A percentile compares a stretch with the other conserved stretches of the same genome.
Evolutionary conservation across 2,113 vertebrate species (phyloP).

Genomic region (Trochalopteron elliotii): DNA sequence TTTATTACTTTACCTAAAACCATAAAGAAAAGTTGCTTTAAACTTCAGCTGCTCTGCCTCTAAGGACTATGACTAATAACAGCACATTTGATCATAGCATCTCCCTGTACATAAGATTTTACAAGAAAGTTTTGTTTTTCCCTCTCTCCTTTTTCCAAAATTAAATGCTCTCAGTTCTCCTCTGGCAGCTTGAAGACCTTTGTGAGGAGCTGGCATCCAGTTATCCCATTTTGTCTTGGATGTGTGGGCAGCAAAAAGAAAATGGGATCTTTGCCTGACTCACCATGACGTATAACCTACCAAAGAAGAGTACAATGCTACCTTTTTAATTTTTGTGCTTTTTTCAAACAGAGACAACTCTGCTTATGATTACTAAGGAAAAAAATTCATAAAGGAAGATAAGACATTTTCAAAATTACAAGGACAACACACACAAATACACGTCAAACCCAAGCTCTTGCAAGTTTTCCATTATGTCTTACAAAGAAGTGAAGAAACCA

Average conservation of each 20-base stretch:
- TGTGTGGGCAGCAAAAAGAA: constrained; percentile 11
- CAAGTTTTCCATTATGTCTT: not conserved
- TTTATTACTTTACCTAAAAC: not conserved
- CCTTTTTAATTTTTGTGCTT: not conserved
- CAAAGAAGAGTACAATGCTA: not conserved
- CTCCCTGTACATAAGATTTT: not conserved
- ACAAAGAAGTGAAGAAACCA: not conserved
- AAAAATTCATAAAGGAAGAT: not conserved
- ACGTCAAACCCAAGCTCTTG: not conserved
- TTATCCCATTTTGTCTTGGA: constrained; percentile 24
- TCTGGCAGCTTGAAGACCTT: not conserved
- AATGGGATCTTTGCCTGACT: constrained; percentile 34
- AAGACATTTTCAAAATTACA: not conserved
- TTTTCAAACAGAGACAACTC: not conserved
- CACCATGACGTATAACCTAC: not conserved
- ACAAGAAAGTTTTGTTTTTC: not conserved
- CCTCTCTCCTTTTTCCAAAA: not conserved
- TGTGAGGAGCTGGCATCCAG: not conserved
- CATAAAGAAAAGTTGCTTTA: not conserved
- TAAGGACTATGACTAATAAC: not conserved
- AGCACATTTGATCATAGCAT: not conserved
- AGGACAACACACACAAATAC: not conserved
- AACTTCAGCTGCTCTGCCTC: not conserved
- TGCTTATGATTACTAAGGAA: not conserved
- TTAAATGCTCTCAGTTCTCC: not conserved